These are phyloP conservation scores for Indicator indicator DNA, from an alignment of 2,113 vertebrate species.

Conservation along the genomic window DNA sequence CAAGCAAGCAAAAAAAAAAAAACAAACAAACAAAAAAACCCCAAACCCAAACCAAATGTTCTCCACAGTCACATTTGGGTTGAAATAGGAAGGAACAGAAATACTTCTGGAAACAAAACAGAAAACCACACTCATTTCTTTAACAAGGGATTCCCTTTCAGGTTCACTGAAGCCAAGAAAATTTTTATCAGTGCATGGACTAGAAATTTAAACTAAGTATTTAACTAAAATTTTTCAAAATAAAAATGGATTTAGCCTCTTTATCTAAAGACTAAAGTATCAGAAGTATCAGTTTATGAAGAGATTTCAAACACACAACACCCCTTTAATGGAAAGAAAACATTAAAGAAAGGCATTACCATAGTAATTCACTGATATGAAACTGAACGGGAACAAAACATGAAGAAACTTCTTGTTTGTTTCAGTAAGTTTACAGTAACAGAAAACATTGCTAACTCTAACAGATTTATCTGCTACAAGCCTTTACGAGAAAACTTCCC, in stretches of 20 bases:
- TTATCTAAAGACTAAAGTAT: background rate
- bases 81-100: background rate
- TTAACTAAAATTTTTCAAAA: background rate
- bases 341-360: background rate
- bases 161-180: background rate
- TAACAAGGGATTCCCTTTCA: background rate
- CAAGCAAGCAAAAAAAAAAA: background rate
- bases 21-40: no score
- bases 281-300: background rate
- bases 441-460: slow-evolving; percentile 3
- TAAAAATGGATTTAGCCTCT: slow-evolving; percentile 14
- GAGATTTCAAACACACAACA: background rate
- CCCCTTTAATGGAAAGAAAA: background rate
- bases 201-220: background rate
- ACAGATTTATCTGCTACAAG: slow-evolving; percentile 32
- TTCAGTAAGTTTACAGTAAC: background rate
- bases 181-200: background rate
- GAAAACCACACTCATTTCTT: background rate
- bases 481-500: slow-evolving; percentile 40
- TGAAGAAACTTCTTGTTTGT: background rate
- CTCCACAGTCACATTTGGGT: background rate
- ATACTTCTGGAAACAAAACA: background rate
- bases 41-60: background rate
- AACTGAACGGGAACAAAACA: slow-evolving; percentile 16
- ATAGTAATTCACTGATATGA: background rate